These are phyloP conservation scores for Sterna hirundo DNA, from an alignment of 2,113 vertebrate genomes.

Conservation along the genomic window DNA sequence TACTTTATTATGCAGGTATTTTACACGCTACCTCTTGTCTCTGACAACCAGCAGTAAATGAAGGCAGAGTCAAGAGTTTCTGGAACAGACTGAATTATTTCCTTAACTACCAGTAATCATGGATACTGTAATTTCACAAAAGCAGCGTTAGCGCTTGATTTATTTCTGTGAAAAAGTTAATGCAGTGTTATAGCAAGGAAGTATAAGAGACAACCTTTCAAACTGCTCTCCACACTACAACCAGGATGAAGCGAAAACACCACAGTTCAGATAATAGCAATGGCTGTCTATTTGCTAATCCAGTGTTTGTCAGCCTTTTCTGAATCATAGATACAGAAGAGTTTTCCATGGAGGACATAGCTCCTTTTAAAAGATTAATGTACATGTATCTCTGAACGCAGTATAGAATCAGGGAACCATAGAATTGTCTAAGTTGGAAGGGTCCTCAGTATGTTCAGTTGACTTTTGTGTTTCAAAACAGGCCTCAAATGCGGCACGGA, in stretches of 20 bases:
- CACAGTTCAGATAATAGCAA: neutral
- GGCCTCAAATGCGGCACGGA: neutral
- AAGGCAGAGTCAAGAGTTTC: neutral
- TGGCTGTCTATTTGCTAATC: neutral
- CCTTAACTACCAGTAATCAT: neutral
- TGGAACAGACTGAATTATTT: neutral
- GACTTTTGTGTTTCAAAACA: neutral
- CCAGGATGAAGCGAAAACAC: neutral
- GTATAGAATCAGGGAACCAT: neutral
- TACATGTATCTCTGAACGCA: fast-evolving
- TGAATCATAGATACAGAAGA: neutral
- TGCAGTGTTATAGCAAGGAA: neutral
- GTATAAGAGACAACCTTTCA: neutral
- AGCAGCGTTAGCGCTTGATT: conserved; percentile 4
- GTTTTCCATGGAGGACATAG: neutral
- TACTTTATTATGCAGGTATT: conserved; percentile 5
- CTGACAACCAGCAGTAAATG: neutral
- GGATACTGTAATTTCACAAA: neutral
- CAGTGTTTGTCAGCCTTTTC: neutral
- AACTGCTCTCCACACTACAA: neutral
- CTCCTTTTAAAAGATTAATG: neutral
- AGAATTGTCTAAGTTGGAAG: neutral
- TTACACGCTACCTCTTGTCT: neutral
- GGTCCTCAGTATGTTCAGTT: neutral
- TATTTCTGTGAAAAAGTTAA: neutral